phyloP scores from a whole-genome alignment of 2,797 vertebrate genomes.

The Rhinogobio ventralis region DNA sequence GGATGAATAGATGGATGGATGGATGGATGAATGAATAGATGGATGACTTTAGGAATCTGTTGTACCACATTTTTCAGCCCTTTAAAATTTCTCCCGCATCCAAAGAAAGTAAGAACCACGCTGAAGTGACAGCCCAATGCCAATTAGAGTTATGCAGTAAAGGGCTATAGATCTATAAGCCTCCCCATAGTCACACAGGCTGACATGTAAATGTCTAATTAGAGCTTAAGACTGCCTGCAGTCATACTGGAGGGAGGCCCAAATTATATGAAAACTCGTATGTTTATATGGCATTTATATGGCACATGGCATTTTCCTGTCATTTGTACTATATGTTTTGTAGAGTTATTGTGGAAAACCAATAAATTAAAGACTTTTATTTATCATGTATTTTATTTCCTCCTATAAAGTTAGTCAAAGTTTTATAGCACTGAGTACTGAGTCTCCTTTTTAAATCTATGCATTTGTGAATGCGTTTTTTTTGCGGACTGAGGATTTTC shows the following conservation, averaged over 20 bases:
- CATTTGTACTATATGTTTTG: neutral
- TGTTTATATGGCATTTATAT: slow-evolving; percentile 37
- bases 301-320: neutral
- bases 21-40: too few relatives aligned
- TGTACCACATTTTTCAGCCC: neutral
- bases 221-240: slow-evolving; percentile 32
- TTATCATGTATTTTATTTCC: neutral
- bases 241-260: slow-evolving; percentile 1
- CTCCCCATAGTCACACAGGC: slow-evolving; percentile 21
- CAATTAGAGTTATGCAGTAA: slow-evolving; percentile 29
- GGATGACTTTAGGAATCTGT: neutral
- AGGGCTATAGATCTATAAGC: slow-evolving; percentile 27
- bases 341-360: neutral
- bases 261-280: slow-evolving; percentile 32
- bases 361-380: neutral
- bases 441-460: neutral
- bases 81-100: neutral
- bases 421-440: neutral
- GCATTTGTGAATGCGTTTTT: neutral
- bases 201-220: slow-evolving; percentile 55
- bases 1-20: too few relatives aligned
- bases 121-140: slow-evolving; percentile 11
- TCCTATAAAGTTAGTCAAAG: neutral
- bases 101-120: neutral
- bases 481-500: neutral